Base-by-base conservation (phyloP, 2,797 vertebrate genomes). In the Micrastur ruficollis region DNA sequence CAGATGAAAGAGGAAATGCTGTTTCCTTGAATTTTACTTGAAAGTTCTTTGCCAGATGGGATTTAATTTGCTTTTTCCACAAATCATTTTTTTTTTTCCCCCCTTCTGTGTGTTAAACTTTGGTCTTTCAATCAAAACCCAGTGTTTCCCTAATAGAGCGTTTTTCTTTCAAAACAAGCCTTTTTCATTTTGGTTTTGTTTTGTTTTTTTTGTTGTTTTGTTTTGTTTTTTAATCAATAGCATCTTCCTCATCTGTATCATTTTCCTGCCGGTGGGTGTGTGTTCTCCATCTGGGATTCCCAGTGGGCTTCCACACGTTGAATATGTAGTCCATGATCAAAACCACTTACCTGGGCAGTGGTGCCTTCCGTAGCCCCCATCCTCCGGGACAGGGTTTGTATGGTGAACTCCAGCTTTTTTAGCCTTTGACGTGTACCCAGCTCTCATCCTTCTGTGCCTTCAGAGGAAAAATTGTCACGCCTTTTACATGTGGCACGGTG, bases 1-100 rank as follows among this genome's bases (percentile, higher is more conserved):
- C 47, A 19, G 76, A 70, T 53, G 65, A 42, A 89, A 95, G 97
- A 98, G 97, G 97, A 98, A 98, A 97, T 98, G 97, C 97, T 98
- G 97, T 95, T 97, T 86, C 75, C 90, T 81, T 65, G 52, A 38
- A 36, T 94, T 70, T 62, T 16, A 52, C 73, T 93, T 58, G 22
- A 14, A 22, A 71, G 20, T 83, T 65, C 56, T 95, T 27, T 32
- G 71, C 86, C 68, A 3, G 66, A 61, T 74, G 59, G 18, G 34
- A 76, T 95, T 89, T 73, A 7, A 76, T 87, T 94, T 94, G 49
- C 90, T 86, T 73, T 40, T 63, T 71, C 67, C 53, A 18, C 68
- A 3, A 86, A 94, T 97, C 76, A 47, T 89, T 38, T 5, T 46
- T 14, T 6, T 9, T 19, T 38, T 23, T 10, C 14, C 5, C 2